Evolutionary conservation across 1,140 invertebrate species (phyloP).

Genomic region (Plodia interpunctella): DNA sequence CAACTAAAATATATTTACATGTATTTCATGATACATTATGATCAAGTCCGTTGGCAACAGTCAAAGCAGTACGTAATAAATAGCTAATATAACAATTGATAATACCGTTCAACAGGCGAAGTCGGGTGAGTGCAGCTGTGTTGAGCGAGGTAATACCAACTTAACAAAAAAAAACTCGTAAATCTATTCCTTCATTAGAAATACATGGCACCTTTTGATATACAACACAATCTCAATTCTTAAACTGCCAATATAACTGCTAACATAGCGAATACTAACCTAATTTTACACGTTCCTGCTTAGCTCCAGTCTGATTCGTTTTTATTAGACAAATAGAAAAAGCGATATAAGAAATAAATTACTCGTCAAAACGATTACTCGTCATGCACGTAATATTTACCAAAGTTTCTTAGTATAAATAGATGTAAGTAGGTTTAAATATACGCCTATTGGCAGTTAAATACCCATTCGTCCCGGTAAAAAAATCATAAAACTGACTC

Average conservation of each 20-base stretch:
- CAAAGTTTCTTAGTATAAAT: not conserved
- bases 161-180: not conserved
- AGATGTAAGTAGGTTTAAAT: not conserved
- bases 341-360: no score
- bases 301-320: no score
- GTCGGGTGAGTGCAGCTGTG: slow-evolving; percentile 38
- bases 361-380: no score
- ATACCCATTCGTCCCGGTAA: not conserved
- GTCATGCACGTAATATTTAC: no score
- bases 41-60: slow-evolving; percentile 73
- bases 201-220: not conserved
- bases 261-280: no score
- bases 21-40: slow-evolving; percentile 67
- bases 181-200: not conserved
- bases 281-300: no score
- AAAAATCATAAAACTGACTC: slow-evolving; percentile 1
- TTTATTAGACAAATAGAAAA: no score
- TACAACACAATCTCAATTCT: not conserved
- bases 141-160: slow-evolving; percentile 29
- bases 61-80: slow-evolving; percentile 71
- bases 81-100: slow-evolving; percentile 55
- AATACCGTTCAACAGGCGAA: slow-evolving; percentile 36
- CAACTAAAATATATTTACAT: slow-evolving; percentile 72
- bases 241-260: not conserved
- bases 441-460: not conserved